Percentiles rank a stretch among this genome's conserved stretches.
These are phyloP conservation scores for Trichopoda pennipes DNA, from an alignment of 2,888 invertebrate species.

Conservation along the genomic window DNA sequence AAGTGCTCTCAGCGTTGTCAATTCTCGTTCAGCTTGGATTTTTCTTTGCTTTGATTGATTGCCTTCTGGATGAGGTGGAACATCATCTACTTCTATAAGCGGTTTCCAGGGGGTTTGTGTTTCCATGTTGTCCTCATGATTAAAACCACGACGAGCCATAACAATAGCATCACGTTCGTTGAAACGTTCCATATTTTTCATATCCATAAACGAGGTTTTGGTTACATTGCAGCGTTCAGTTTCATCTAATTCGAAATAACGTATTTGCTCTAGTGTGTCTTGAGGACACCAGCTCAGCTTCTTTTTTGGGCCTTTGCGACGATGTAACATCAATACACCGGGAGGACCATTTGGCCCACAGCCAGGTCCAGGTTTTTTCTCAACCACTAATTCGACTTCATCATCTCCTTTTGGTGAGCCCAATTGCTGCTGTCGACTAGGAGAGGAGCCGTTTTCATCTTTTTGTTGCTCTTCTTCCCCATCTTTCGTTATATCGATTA, in stretches of 20 bases:
- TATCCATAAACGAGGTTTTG: slow-evolving; percentile 90
- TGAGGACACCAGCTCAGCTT: slow-evolving; percentile 91
- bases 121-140: slow-evolving; percentile 89
- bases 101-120: slow-evolving; percentile 89
- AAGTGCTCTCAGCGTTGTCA: slow-evolving; percentile 89
- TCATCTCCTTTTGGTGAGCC: slow-evolving; percentile 67
- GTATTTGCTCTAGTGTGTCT: slow-evolving; percentile 88
- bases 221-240: slow-evolving; percentile 97
- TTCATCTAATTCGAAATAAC: slow-evolving; percentile 97
- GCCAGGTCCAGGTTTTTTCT: slow-evolving; percentile 79
- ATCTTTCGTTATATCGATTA: slow-evolving; percentile 37
- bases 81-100: slow-evolving; percentile 86
- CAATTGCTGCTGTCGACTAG: background rate
- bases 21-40: slow-evolving; percentile 93
- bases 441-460: slow-evolving; percentile 10
- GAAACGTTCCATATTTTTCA: slow-evolving; percentile 93
- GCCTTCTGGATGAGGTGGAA: slow-evolving; percentile 86
- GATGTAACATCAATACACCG: slow-evolving; percentile 87
- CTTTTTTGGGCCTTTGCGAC: slow-evolving; percentile 90
- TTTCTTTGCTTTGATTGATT: slow-evolving; percentile 92
- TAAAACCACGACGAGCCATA: slow-evolving; percentile 87
- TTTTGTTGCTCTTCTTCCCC: slow-evolving; percentile 64
- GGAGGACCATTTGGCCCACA: slow-evolving; percentile 85
- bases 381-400: slow-evolving; percentile 71
- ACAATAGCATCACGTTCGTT: slow-evolving; percentile 92